These are phyloP conservation scores for Alouatta palliata DNA, from an alignment of 2,113 vertebrate species.

Conservation along the genomic window DNA sequence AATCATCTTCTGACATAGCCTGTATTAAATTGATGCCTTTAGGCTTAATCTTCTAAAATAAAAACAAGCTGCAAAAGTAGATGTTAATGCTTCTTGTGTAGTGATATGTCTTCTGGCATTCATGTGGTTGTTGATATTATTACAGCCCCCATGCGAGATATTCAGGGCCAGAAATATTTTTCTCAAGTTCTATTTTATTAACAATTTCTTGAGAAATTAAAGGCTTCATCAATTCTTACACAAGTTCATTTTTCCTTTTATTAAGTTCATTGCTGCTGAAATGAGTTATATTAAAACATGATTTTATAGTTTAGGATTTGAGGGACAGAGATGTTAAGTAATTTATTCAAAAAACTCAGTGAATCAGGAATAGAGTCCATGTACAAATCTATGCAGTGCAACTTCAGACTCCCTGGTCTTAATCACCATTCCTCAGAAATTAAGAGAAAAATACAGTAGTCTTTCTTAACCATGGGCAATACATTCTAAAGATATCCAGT, in stretches of 20 bases:
- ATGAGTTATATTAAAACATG: background rate
- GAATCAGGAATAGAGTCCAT: background rate
- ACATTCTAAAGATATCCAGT: background rate
- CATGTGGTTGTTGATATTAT: background rate
- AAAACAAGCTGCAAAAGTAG: background rate
- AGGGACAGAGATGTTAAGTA: background rate
- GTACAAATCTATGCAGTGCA: background rate
- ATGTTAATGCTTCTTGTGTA: background rate
- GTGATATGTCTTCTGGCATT: background rate
- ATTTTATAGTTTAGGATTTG: constrained; percentile 9
- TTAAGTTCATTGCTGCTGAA: background rate
- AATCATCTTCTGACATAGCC: background rate
- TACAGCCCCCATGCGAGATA: background rate
- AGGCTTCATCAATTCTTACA: background rate
- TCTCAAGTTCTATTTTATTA: background rate
- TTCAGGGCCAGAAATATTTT: background rate
- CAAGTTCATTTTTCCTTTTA: background rate
- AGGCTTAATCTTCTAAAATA: background rate
- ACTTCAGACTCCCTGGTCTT: background rate
- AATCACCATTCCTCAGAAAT: background rate
- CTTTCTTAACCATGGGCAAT: background rate
- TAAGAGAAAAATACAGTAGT: background rate
- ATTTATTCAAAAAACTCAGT: background rate
- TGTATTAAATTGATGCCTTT: background rate
- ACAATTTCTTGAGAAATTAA: background rate